Evolutionary conservation across 2,113 vertebrate genomes (phyloP).

Genomic region (Ptyas mucosa): DNA sequence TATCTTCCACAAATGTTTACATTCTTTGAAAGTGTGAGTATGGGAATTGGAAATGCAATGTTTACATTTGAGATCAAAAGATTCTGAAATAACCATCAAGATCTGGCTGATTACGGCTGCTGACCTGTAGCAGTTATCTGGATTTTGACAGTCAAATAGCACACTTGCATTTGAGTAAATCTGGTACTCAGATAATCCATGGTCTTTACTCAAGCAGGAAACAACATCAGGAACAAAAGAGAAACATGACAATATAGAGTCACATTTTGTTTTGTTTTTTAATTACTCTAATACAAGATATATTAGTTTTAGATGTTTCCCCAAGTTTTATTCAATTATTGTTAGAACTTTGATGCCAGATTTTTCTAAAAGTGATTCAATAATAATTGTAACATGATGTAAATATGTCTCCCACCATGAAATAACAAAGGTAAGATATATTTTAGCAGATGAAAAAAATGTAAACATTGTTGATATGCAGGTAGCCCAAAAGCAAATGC

Average conservation of each 20-base stretch:
- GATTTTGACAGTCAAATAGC: not conserved
- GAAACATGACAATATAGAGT: not conserved
- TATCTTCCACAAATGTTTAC: not conserved
- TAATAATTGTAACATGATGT: not conserved
- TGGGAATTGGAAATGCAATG: not conserved
- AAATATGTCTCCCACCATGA: not conserved
- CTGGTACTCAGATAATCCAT: not conserved
- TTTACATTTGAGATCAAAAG: not conserved
- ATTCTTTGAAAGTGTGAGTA: not conserved
- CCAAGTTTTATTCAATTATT: not conserved
- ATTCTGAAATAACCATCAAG: not conserved
- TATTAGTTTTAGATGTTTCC: not conserved
- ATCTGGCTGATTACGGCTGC: not conserved
- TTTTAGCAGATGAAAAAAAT: not conserved
- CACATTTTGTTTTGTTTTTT: not conserved
- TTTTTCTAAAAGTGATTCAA: not conserved
- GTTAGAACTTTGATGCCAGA: not conserved
- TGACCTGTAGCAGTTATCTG: not conserved
- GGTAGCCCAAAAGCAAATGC: not conserved
- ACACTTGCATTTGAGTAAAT: not conserved
- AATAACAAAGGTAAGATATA: not conserved
- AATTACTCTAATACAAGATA: not conserved
- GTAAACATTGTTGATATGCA: too few relatives aligned
- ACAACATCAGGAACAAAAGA: not conserved
- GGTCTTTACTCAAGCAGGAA: not conserved